Base-by-base conservation (phyloP, 2,113 vertebrate species). In the Podarcis cretensis region DNA sequence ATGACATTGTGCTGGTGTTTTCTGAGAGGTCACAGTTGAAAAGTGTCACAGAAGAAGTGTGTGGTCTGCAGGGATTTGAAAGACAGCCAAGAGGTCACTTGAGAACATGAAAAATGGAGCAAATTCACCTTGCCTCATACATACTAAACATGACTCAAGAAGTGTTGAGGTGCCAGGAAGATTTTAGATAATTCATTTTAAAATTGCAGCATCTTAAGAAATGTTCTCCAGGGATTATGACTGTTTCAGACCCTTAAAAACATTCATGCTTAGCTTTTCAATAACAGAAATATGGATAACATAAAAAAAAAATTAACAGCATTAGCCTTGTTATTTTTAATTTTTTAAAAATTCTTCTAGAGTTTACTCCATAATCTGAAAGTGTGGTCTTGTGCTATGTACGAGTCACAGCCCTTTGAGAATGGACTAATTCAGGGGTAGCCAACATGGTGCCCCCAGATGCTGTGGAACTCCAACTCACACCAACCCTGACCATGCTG, bases 41-140 rank as follows among this genome's bases (percentile, higher is more conserved):
- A 92, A 43, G 3, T 87, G 81, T 9, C 32, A 48, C 8, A 32
- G 59, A 85, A 80, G 18, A 89, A 89, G 73, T 32, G 23, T 84
- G 1, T 40, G 81, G 73, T 92, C 35, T 83, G 54, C 25, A 10
- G 84, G 57, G 63, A 87, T 83, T 89, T 88, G 86, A 87, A 32
- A 92, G n/a, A 32, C 66, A 18, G 89, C 54, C 89, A 88, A 66
- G 75, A 92, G 18, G 43, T 81, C 9, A 0, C 6, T 77, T 91
- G 63, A 87, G 1, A 91, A 65, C 85, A 35, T 8, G 87, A 43
- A 74, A 93, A 90, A 85, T 12, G 84, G 81, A 91, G 32, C 18
- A 91, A 93, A 92, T 35, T 27, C 68, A 88, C 13, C 69, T 86
- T 86, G 18, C 4, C 27, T 92, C 18, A 86, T 63, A 87, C 6